A percentile compares a stretch with the other conserved stretches of the same genome.
Conservation (phyloP, 2,797 vertebrate species). For the Chelmon rostratus region DNA sequence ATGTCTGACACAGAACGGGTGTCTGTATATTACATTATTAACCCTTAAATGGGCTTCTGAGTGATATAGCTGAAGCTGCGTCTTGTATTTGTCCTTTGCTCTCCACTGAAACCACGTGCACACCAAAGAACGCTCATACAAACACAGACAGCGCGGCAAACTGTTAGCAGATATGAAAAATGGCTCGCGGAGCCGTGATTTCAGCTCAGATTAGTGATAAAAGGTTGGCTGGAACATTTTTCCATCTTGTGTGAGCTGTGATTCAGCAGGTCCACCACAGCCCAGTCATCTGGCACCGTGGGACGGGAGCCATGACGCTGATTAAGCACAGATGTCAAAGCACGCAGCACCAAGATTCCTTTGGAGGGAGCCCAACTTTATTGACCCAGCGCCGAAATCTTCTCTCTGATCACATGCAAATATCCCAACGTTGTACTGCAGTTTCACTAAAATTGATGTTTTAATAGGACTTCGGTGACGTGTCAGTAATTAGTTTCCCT, state of each 20-base stretch:
- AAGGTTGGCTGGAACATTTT: conserved; percentile 49
- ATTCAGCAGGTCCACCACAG: conserved; percentile 79
- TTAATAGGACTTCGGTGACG: not conserved
- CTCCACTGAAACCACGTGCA: not conserved
- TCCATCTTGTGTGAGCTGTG: conserved; percentile 64
- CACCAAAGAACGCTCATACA: not conserved
- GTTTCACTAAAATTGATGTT: not conserved
- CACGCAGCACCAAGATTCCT: conserved; percentile 60
- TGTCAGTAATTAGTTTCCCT: conserved; percentile 38
- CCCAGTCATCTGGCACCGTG: conserved; percentile 74
- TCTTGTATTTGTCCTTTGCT: conserved; percentile 4
- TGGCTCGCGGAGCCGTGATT: conserved; percentile 25
- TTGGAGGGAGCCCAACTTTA: conserved; percentile 36
- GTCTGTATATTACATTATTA: conserved; percentile 24
- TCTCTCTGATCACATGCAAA: conserved; percentile 1
- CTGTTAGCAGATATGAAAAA: conserved; percentile 34
- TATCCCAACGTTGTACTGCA: conserved; percentile 23
- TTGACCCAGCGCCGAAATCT: conserved; percentile 53
- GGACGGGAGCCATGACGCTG: conserved; percentile 62
- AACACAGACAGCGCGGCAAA: not conserved
- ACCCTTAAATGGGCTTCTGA: conserved; percentile 16
- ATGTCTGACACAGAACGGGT: conserved; percentile 24
- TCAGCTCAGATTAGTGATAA: conserved; percentile 37
- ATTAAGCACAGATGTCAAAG: conserved; percentile 77
- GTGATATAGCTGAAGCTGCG: not conserved